phyloP scores from a whole-genome alignment of 2,797 vertebrate genomes.

The Alfaro cultratus region DNA sequence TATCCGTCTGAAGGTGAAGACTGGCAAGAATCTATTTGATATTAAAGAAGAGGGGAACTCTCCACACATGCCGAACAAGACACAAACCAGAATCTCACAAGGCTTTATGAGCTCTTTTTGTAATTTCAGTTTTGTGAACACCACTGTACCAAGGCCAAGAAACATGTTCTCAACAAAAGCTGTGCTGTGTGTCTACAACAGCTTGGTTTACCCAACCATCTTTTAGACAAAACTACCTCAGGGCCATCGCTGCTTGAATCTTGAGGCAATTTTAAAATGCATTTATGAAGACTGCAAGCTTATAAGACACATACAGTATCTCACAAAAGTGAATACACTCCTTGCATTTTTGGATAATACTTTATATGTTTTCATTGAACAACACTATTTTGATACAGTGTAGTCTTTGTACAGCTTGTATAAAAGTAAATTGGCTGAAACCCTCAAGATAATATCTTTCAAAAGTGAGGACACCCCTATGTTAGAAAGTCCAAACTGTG shows the following conservation, averaged over 20 bases:
- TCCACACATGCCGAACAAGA: slow-evolving; percentile 26
- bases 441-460: background rate
- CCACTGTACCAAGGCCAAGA: slow-evolving; percentile 52
- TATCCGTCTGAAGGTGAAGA: background rate
- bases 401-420: background rate
- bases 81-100: slow-evolving; percentile 44
- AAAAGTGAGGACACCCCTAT: background rate
- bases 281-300: background rate
- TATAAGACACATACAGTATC: background rate
- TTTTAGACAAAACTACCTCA: slow-evolving; percentile 60
- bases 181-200: slow-evolving; percentile 52
- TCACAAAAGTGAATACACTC: background rate
- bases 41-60: background rate
- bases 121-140: slow-evolving; percentile 59
- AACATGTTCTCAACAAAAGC: slow-evolving; percentile 64
- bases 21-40: background rate
- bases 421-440: background rate
- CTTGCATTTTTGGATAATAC: background rate
- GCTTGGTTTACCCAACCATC: slow-evolving; percentile 56
- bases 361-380: background rate
- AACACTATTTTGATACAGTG: background rate
- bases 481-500: background rate
- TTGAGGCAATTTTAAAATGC: slow-evolving; percentile 28
- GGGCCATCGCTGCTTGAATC: slow-evolving; percentile 30
- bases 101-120: slow-evolving; percentile 44